Conservation (phyloP, 2,888 invertebrate species). For the Chrysopilus asiliformis region DNA sequence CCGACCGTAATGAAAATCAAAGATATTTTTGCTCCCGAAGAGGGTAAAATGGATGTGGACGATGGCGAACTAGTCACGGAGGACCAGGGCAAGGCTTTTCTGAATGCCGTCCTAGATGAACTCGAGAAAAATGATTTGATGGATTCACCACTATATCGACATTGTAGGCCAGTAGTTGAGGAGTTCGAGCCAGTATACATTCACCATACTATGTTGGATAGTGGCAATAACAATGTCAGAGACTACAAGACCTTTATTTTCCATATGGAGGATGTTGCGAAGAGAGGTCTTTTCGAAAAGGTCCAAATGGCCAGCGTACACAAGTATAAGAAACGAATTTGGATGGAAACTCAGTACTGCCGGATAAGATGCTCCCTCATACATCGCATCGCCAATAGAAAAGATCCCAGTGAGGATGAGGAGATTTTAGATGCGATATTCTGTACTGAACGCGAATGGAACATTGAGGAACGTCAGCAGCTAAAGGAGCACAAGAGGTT, state of each 20-base stretch:
- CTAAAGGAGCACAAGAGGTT: slow-evolving; percentile 33
- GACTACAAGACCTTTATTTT: slow-evolving; percentile 25
- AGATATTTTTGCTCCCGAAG: slow-evolving; percentile 22
- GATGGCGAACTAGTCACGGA: slow-evolving; percentile 19
- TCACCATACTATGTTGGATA: slow-evolving; percentile 29
- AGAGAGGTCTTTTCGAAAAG: slow-evolving; percentile 26
- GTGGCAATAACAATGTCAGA: slow-evolving; percentile 25
- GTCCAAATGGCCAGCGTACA: slow-evolving; percentile 25
- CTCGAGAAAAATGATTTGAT: slow-evolving; percentile 26
- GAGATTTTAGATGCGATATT: slow-evolving; percentile 28
- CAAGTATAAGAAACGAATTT: slow-evolving; percentile 28
- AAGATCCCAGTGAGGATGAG: slow-evolving; percentile 26
- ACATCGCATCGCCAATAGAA: slow-evolving; percentile 27
- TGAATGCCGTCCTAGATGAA: slow-evolving; percentile 28
- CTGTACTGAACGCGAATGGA: slow-evolving; percentile 29
- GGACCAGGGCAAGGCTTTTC: slow-evolving; percentile 23
- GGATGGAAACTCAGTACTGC: slow-evolving; percentile 32
- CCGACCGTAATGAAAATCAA: slow-evolving; percentile 8
- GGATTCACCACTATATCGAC: slow-evolving; percentile 27
- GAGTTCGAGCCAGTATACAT: slow-evolving; percentile 31
- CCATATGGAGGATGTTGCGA: slow-evolving; percentile 29
- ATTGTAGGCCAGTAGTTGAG: slow-evolving; percentile 27
- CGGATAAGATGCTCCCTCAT: slow-evolving; percentile 32
- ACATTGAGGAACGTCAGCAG: slow-evolving; percentile 27
- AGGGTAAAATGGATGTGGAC: slow-evolving; percentile 22